A percentile compares a stretch with the other conserved stretches of the same genome.
phyloP scores from a whole-genome alignment of 2,888 invertebrate genomes.

The Yponomeuta evonymella region DNA sequence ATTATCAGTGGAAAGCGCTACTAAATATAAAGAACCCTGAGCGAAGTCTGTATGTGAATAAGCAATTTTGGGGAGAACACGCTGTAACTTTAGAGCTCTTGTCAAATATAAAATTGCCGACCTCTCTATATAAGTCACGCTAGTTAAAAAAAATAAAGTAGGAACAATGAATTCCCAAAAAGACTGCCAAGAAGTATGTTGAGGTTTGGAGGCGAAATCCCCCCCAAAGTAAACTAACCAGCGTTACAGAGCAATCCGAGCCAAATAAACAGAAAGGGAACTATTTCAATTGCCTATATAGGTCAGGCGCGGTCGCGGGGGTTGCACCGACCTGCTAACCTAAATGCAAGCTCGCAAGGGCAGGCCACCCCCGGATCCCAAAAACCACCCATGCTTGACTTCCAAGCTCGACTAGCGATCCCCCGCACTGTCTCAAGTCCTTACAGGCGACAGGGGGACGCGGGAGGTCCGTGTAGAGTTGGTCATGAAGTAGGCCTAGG shows the following conservation, averaged over 20 bases:
- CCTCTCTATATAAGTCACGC: too few relatives aligned
- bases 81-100: too few relatives aligned
- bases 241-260: neutral
- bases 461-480: neutral
- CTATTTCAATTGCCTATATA: slow-evolving; percentile 26
- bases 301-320: slow-evolving; percentile 54
- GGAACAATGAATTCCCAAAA: too few relatives aligned
- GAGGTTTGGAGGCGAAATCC: neutral
- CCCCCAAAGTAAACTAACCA: neutral
- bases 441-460: neutral
- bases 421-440: neutral
- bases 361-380: slow-evolving; percentile 29
- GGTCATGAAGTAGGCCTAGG: neutral
- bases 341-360: slow-evolving; percentile 51
- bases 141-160: too few relatives aligned
- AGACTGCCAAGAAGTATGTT: neutral
- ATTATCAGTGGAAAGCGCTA: too few relatives aligned
- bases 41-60: too few relatives aligned
- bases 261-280: neutral
- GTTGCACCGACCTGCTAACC: slow-evolving; percentile 64
- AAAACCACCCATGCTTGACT: neutral
- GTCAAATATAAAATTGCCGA: too few relatives aligned
- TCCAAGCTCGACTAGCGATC: neutral
- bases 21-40: too few relatives aligned
- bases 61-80: too few relatives aligned